These are phyloP conservation scores for Phalacrocorax carbo DNA, from an alignment of 2,113 vertebrate genomes.

Conservation along the genomic window DNA sequence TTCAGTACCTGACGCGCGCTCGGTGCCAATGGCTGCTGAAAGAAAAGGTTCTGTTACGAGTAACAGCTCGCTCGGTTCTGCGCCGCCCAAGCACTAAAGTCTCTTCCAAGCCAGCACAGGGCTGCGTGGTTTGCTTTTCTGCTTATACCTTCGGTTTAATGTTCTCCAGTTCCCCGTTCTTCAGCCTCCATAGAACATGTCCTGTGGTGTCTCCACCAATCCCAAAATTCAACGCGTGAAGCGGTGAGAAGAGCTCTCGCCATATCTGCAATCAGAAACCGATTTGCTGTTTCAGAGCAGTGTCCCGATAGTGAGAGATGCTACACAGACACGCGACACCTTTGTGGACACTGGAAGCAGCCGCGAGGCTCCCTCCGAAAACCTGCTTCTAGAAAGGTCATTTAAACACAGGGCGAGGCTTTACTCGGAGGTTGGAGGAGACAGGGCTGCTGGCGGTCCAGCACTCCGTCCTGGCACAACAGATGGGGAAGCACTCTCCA, in stretches of 20 bases:
- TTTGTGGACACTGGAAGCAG: background rate
- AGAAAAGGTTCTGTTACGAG: no score
- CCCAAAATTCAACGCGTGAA: conserved; percentile 96
- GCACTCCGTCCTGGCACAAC: background rate
- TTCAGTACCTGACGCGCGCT: accelerated
- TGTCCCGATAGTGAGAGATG: background rate
- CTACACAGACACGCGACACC: accelerated
- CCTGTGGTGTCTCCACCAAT: conserved; percentile 94
- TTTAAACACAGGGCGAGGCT: background rate
- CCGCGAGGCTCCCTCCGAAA: background rate
- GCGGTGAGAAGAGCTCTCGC: conserved; percentile 94
- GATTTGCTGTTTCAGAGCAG: background rate
- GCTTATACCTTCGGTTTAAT: conserved; percentile 90
- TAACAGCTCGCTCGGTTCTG: background rate
- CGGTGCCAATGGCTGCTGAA: background rate
- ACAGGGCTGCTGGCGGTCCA: background rate
- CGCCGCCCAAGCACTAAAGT: accelerated
- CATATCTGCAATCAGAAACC: conserved; percentile 82
- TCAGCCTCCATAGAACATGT: conserved; percentile 94
- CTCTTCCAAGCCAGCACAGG: background rate
- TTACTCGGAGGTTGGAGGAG: background rate
- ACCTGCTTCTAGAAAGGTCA: background rate
- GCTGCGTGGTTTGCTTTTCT: background rate
- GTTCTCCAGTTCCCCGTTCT: conserved; percentile 97
- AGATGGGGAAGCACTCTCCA: background rate